These are phyloP conservation scores for Myathropa florea DNA, from an alignment of 2,888 invertebrate species.

Conservation along the genomic window DNA sequence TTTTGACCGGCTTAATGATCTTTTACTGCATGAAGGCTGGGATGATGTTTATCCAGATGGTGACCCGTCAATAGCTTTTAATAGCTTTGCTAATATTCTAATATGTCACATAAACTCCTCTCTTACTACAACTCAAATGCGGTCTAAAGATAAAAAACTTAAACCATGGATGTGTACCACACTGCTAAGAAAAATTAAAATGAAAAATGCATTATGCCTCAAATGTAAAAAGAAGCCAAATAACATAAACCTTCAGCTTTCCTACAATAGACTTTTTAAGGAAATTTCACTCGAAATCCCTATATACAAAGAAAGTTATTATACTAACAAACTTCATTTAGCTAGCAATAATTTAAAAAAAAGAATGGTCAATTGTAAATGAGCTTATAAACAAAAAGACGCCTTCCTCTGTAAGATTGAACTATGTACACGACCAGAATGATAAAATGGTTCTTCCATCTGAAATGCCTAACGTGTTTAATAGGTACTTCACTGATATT, in stretches of 20 bases:
- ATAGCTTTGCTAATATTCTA: neutral
- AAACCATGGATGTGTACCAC: too few species aligned
- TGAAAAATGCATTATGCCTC: too few species aligned
- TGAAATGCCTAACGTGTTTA: neutral
- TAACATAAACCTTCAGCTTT: too few species aligned
- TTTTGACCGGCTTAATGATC: neutral
- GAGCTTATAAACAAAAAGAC: neutral
- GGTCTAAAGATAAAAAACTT: too few species aligned
- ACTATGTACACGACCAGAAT: neutral
- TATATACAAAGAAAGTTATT: neutral
- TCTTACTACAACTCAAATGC: too few species aligned
- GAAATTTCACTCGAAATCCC: too few species aligned
- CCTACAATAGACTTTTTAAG: too few species aligned
- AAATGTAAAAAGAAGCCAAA: too few species aligned
- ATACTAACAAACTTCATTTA: neutral
- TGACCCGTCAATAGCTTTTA: neutral
- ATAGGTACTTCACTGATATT: neutral
- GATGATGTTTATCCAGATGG: neutral
- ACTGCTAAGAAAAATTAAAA: too few species aligned
- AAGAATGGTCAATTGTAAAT: slow-evolving; percentile 12
- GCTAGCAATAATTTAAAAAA: neutral
- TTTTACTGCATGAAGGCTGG: neutral
- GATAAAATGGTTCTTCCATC: too few species aligned
- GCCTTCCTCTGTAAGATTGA: neutral
- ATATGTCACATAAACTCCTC: neutral